A percentile compares a stretch with the other conserved stretches of the same genome.
phyloP scores from a whole-genome alignment of 1,140 invertebrate genomes.

The Scaptodrosophila lebanonensis region DNA sequence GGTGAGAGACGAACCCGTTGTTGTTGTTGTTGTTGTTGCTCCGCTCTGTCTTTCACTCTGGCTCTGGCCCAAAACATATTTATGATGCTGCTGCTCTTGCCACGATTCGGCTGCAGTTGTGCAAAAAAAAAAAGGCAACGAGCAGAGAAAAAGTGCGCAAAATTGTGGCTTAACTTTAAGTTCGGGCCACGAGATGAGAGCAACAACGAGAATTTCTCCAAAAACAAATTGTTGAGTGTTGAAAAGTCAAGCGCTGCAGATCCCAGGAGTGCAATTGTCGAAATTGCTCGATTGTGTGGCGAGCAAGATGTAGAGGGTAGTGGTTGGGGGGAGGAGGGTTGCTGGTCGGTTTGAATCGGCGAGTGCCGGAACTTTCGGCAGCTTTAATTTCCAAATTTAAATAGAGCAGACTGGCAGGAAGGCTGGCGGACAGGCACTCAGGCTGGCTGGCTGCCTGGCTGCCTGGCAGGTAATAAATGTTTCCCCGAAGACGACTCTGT shows the following conservation, averaged over 20 bases:
- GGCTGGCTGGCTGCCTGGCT: neutral
- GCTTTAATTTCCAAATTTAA: conserved; percentile 61
- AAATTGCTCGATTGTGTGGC: conserved; percentile 52
- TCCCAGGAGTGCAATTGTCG: conserved; percentile 51
- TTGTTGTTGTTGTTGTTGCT: too few species aligned
- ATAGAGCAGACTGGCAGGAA: conserved; percentile 15
- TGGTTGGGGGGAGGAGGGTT: too few species aligned
- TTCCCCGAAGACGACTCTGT: conserved; percentile 56
- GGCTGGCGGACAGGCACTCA: neutral
- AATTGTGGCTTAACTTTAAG: conserved; percentile 52
- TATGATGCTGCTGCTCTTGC: conserved; percentile 50
- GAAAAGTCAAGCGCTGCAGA: conserved; percentile 55
- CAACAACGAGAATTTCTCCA: conserved; percentile 3
- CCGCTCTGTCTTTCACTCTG: conserved; percentile 4
- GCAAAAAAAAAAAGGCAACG: conserved; percentile 15
- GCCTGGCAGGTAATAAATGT: conserved; percentile 59
- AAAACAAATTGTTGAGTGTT: conserved; percentile 49
- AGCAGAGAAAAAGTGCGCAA: conserved; percentile 30
- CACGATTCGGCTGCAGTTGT: neutral
- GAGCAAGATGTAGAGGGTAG: neutral
- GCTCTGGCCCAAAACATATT: conserved; percentile 34
- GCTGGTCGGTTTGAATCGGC: too few species aligned
- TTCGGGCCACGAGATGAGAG: conserved; percentile 1
- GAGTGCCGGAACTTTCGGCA: neutral
- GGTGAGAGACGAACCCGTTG: conserved; percentile 49